These are phyloP conservation scores for Epizoanthus stellaris DNA, from an alignment of 92 coral and sea anemone species.

Conservation along the genomic window DNA sequence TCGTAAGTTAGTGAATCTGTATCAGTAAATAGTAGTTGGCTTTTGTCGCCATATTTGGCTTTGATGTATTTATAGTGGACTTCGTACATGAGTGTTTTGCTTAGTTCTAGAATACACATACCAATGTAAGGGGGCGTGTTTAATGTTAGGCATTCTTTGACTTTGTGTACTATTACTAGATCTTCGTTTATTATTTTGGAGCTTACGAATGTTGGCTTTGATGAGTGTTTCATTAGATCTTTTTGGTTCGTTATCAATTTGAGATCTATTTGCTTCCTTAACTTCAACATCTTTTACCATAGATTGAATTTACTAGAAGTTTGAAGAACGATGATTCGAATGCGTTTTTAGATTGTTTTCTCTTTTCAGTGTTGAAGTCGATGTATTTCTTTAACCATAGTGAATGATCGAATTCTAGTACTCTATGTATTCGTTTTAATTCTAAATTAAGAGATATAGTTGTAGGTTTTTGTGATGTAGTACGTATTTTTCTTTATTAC, in stretches of 20 bases:
- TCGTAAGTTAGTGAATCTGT: constrained; percentile 43
- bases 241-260: not conserved
- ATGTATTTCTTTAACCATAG: no score
- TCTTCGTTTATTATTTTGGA: not conserved
- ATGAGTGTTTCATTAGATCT: not conserved
- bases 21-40: constrained; percentile 47
- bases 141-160: not conserved
- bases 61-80: constrained; percentile 42
- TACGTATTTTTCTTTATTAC: no score
- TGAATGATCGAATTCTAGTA: no score
- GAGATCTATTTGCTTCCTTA: no score
- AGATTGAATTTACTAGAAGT: no score
- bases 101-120: constrained; percentile 3
- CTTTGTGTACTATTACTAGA: not conserved
- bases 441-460: no score
- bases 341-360: no score
- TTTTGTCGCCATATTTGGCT: constrained; percentile 7
- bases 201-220: not conserved
- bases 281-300: no score
- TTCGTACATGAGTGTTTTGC: constrained; percentile 27
- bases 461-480: no score
- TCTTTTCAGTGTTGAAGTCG: no score
- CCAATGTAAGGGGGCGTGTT: not conserved
- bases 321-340: no score
- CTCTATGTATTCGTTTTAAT: no score